Percentiles rank a stretch among this genome's conserved stretches.
Evolutionary conservation across 2,113 vertebrate species (phyloP).

Genomic region (Carollia perspicillata): DNA sequence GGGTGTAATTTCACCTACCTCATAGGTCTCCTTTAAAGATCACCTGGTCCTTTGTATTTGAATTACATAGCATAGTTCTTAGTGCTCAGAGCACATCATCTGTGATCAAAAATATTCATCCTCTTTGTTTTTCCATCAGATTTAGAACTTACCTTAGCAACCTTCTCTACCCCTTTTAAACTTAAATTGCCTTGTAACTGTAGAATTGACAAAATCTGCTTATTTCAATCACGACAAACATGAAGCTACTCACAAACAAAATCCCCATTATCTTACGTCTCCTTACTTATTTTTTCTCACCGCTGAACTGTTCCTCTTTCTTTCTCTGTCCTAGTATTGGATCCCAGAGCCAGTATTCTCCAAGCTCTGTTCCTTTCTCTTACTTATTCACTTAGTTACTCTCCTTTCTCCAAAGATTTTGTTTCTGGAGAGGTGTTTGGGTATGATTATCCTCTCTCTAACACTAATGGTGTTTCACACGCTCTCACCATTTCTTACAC

Average conservation of each 20-base stretch:
- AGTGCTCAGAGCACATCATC: not conserved
- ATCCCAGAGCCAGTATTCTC: not conserved
- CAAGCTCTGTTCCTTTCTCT: not conserved
- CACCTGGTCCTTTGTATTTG: not conserved
- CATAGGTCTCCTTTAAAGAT: not conserved
- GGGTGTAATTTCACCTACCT: not conserved
- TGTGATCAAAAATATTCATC: not conserved
- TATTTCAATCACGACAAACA: not conserved
- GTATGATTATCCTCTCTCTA: not conserved
- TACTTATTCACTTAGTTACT: not conserved
- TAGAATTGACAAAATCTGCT: not conserved
- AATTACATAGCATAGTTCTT: not conserved
- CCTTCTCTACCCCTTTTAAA: not conserved
- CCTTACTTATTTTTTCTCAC: not conserved
- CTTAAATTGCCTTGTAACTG: not conserved
- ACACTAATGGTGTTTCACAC: not conserved
- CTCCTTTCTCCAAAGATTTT: not conserved
- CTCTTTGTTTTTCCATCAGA: not conserved
- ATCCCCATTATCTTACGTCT: not conserved
- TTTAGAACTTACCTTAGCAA: not conserved
- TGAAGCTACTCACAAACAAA: not conserved
- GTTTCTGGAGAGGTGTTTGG: not conserved
- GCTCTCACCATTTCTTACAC: not conserved
- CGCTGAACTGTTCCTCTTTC: not conserved
- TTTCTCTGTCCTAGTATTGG: not conserved